Evolutionary conservation across 2,113 vertebrate species (phyloP), one percentile per base, ranked within the genome.

Genomic region (Saguinus imperator): DNA sequence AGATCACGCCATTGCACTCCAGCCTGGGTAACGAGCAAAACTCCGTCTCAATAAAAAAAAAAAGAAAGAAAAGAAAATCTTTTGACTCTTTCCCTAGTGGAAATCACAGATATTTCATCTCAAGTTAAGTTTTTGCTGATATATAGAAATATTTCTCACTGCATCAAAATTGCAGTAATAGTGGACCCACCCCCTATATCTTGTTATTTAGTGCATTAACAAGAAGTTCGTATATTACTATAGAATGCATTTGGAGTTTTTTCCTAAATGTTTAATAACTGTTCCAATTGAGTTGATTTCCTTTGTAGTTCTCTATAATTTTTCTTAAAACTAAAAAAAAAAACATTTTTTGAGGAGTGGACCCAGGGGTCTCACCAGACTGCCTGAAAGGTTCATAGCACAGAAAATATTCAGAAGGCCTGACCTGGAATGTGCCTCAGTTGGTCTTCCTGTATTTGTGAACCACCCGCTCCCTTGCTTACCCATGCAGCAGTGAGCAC

Each of bases 141-240:
- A 70, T 11, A 5, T 17, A n/a, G 57, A 29, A 21, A 27, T 52
- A 5, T 75, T 35, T 79, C 37, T 48, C 13, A 6, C 14, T 3
- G 3, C 13, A 1, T 48, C 25, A 25, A 21, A 6, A 5, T 32
- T 2, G 8, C 1, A 1, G 17, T 48, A 2, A 23, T 1, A 2
- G 14, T 16, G n/a, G 68, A n/a, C 25, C 2, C 27, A 32, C 10
- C 25, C 37, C 12, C 17, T 11, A 8, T 17, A 27, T 25, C 32
- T 23, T 2, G 2, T 72, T 88, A 50, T 12, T 58, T 3, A 0
- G 23, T 43, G 79, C 13, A 25, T 66, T 55, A 7, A 43, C 14
- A 21, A 12, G 7, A 50, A 13, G 27, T 27, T 61, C 10, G 2
- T 66, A 0, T 45, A 16, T 64, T 43, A 29, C 21, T 23, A 4